Base-by-base conservation (phyloP, 2,888 invertebrate species). In the Tethea ocularis region DNA sequence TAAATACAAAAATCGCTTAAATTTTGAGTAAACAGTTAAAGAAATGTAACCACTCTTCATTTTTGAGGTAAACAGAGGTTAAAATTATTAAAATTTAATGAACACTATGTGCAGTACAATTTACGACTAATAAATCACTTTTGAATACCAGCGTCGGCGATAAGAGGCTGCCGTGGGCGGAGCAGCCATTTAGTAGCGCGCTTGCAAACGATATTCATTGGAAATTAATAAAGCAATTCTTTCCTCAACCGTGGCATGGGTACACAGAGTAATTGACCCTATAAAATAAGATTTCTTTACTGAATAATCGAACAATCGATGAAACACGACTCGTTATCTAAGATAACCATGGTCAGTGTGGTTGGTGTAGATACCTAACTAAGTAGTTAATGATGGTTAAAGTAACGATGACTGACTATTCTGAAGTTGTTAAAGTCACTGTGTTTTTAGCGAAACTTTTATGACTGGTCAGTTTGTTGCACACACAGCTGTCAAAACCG, bases 111-210 rank as follows among this genome's bases (percentile, higher is more conserved):
- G 7, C 38, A 38, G 38, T 38, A 1, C 38, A 38, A 38, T 46
- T 46, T 46, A 20, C 10, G 38, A 46, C 46, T 20, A 20, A 46
- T 46, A 46, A 46, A 46, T 46, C 46, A 46, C 20, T 46, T 17
- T n/a, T 46, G 46, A 20, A 46, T 20, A 46, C 46, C 46, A 10
- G 46, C 36, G 38, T 38, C n/a, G n/a, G 38, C 46, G 46, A 46
- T 46, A 46, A 46, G 46, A 46, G 46, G 46, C 46, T 20, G 20
- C 17, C 46, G 46, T 46, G 20, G 46, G 46, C 46, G 46, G 20
- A 20, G 7, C 20, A 20, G 46, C 46, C 46, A 46, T 20, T 46
- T 46, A 20, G 46, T 7, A 20, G 46, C 10, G 46, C 20, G 46
- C 46, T 46, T 46, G 46, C 46, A 20, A 46, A 20, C 46, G 20